Evolutionary conservation across 2,113 vertebrate species (phyloP).

Genomic region (Smithornis capensis): DNA sequence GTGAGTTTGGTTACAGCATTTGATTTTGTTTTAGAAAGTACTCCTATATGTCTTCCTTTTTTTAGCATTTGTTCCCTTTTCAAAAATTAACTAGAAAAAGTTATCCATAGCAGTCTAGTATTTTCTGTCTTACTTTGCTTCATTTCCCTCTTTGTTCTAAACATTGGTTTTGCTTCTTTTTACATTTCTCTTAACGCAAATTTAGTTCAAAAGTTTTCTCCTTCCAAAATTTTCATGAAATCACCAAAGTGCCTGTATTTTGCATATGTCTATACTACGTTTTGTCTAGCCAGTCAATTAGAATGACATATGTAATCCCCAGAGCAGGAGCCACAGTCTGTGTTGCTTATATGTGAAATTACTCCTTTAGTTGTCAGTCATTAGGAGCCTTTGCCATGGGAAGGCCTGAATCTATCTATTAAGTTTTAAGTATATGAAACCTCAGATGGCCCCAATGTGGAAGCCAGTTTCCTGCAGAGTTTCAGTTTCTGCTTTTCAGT

Average conservation of each 20-base stretch:
- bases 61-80: background rate
- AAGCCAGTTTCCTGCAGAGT: background rate
- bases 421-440: fast-evolving
- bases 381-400: background rate
- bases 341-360: background rate
- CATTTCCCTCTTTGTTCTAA: background rate
- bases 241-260: background rate
- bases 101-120: background rate
- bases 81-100: background rate
- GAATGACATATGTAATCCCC: background rate
- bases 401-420: background rate
- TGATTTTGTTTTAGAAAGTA: background rate
- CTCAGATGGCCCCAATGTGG: background rate
- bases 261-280: background rate
- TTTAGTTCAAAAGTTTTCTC: background rate
- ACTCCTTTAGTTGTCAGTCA: background rate
- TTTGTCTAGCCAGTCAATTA: background rate
- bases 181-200: background rate
- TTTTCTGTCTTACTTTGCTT: background rate
- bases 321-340: background rate
- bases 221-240: background rate
- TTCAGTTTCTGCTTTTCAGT: background rate
- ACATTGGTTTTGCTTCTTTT: background rate
- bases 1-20: background rate
- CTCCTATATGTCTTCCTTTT: background rate